phyloP scores from a whole-genome alignment of 2,113 vertebrate species.

The Nematolebias whitei region DNA sequence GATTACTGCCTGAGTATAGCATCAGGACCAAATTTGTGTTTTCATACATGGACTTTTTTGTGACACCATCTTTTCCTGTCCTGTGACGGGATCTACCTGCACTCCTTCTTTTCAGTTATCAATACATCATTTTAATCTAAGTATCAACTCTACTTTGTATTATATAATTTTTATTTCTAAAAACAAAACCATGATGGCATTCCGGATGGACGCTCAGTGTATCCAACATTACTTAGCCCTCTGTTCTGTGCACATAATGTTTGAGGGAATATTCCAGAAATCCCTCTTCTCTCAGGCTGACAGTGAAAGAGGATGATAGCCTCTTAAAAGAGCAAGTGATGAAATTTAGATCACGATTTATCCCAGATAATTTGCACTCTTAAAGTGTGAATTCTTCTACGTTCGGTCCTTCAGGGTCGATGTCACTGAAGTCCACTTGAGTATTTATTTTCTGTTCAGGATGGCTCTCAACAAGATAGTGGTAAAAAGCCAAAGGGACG shows the following conservation, averaged over 20 bases:
- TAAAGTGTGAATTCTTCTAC: background rate
- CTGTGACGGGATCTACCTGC: no score
- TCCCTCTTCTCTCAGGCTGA: background rate
- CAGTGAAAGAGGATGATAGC: background rate
- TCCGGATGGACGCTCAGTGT: no score
- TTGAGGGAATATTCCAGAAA: constrained; percentile 4
- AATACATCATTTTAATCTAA: no score
- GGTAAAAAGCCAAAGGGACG: background rate
- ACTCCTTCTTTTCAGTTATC: no score
- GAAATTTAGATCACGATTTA: constrained; percentile 14
- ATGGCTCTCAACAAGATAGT: background rate
- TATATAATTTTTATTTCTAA: no score
- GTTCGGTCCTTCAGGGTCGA: background rate
- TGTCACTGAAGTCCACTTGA: constrained; percentile 17
- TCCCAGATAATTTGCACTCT: constrained; percentile 13
- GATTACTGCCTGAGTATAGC: no score
- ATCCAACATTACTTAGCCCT: background rate
- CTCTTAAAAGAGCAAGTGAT: constrained; percentile 7
- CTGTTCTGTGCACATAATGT: background rate
- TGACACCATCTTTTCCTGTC: no score
- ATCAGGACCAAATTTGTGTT: no score
- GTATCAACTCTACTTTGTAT: no score
- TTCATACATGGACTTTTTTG: no score
- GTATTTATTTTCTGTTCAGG: background rate
- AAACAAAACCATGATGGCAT: no score